Evolutionary conservation across 2,113 vertebrate species (phyloP), one percentile per base, ranked within the genome.

Genomic region (Nanorana parkeri): DNA sequence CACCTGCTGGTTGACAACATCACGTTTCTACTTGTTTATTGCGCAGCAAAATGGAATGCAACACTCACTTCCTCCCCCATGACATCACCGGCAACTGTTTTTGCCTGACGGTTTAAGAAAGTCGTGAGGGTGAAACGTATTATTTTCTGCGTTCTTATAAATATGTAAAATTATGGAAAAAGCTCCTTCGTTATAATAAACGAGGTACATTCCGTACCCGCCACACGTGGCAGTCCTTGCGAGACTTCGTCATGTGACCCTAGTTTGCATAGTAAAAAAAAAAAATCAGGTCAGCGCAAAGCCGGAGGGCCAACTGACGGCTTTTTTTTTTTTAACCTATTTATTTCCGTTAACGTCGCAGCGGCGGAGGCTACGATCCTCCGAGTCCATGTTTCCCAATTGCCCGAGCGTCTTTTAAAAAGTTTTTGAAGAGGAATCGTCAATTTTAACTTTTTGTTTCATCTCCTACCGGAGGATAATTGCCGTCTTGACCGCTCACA

Each of bases 11-110:
- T 56, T 20, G 67, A 26, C 11, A 51, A 41, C 64, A 60, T 83
- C 80, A 76, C 71, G 71, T 76, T 83, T 72, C 80, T 68, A 83
- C 80, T 67, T 83, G 80, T 83, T 82, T 32, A 26, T 51, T 68
- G 61, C 63, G 21, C 71, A 68, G 47, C 24, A 56, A 75, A 24
- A 24, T 75, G 80, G 63, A 82, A 82, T 82, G 71, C 41, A 68
- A 24, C n/a, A 58, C 21, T 83, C 63, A 5, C 26, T 80, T 26
- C 47, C 60, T 61, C 69, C 63, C 63, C 21, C 29, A 21, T 76
- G 71, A 75, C 80, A 75, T 82, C 80, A 83, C 24, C 55, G n/a
- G 24, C 10, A 74, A 67, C 80, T 75, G 64, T 68, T 74, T 66
- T 74, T 66, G 51, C 78, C 47, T 74, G 79, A 74, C 74, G 69